phyloP scores from a whole-genome alignment of 2,797 vertebrate species.

The Helicolenus hilgendorfi region DNA sequence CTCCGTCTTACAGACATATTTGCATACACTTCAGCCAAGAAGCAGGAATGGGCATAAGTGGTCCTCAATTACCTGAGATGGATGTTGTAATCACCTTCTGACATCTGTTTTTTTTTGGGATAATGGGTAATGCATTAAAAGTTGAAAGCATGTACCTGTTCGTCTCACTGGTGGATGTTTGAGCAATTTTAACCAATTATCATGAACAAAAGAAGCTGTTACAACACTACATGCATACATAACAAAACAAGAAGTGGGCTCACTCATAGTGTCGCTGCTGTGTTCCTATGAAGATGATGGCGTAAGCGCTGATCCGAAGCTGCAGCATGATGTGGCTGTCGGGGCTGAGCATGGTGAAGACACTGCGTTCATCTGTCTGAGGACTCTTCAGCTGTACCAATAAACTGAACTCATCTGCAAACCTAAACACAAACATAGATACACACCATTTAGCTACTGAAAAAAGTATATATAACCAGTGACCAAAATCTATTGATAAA shows the following conservation, averaged over 20 bases:
- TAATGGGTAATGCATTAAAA: background rate
- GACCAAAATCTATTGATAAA: background rate
- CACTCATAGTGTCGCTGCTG: constrained; percentile 94
- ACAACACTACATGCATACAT: background rate
- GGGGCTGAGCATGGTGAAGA: constrained; percentile 91
- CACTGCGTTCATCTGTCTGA: constrained; percentile 88
- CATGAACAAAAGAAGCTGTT: background rate
- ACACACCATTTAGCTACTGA: background rate
- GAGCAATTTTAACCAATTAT: background rate
- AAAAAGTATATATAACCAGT: background rate
- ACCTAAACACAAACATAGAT: constrained; percentile 81
- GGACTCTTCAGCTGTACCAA: constrained; percentile 90
- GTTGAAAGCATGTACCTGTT: background rate
- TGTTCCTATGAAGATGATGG: constrained; percentile 90
- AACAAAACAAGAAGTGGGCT: constrained; percentile 52
- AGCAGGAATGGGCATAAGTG: constrained; percentile 15
- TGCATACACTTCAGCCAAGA: background rate
- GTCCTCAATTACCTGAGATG: constrained; percentile 11
- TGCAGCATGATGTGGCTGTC: constrained; percentile 90
- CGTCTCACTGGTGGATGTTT: background rate
- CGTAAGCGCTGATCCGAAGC: constrained; percentile 87
- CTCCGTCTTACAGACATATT: background rate
- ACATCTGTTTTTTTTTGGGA: constrained; percentile 12
- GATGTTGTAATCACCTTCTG: constrained; percentile 24
- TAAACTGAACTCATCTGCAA: constrained; percentile 93